Evolutionary conservation across 2,113 vertebrate species (phyloP), one percentile per base, ranked within the genome.

Genomic region (Clarias magur): DNA sequence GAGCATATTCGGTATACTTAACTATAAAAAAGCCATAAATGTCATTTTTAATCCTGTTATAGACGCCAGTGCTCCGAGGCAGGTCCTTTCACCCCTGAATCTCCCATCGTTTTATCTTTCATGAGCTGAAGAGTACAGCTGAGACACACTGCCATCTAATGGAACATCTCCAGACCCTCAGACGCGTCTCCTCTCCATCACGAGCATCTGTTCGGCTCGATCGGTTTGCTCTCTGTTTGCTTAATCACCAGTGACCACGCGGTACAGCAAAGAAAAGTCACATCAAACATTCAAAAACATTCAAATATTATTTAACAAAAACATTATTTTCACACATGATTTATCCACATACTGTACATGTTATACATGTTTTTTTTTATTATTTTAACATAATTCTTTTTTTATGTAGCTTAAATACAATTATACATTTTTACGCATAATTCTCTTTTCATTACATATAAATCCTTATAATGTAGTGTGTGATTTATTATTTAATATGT

Each of bases 121-220:
- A 48, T 13, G 19, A 73, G 38, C 53, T 76, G 10, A 73, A 23
- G 34, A 84, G n/a, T 38, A 25, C 60, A 34, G 79, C 83, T 85
- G 79, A 78, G 30, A 63, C 83, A 88, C 67, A 63, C 89, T 90
- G 86, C 89, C 89, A 88, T 86, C 89, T 88, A 88, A 82, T 84
- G 89, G 86, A 81, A 65, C 60, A 23, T 48, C 63, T 48, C 70
- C 10, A 38, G 76, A 85, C 67, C 80, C 25, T 83, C 38, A 9
- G 38, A 53, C n/a, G 67, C 19, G 54, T 25, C 25, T 86, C 53
- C 23, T 63, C 60, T 73, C 68, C 79, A 5, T 34, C 70, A 76
- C 2, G 15, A 67, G 80, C 72, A 80, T 72, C 60, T 72, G 56
- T 30, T 56, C 60, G 3, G 27, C 21, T 62, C 42, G 54, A 75